phyloP scores from a whole-genome alignment of 1,140 invertebrate species.

The Bombus pascuorum region DNA sequence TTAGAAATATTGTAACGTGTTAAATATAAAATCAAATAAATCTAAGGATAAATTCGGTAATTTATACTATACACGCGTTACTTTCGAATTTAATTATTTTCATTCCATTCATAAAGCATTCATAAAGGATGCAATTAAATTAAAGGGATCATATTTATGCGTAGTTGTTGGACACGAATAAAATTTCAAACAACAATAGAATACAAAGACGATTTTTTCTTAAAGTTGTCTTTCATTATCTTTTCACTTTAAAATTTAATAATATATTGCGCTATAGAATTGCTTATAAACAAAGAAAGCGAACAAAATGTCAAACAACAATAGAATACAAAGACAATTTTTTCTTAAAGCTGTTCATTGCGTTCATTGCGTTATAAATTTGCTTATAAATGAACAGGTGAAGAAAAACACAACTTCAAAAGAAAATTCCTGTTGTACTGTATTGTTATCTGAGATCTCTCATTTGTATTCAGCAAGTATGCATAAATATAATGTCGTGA shows the following conservation, averaged over 20 bases:
- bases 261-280: too few species aligned
- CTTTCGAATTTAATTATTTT: background rate
- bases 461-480: background rate
- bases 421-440: background rate
- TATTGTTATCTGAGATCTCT: background rate
- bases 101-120: background rate
- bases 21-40: background rate
- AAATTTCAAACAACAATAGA: background rate
- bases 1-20: background rate
- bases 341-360: background rate
- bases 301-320: too few species aligned
- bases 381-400: background rate
- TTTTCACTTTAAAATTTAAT: too few species aligned
- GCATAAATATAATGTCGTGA: background rate
- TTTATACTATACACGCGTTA: too few species aligned
- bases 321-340: background rate
- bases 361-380: background rate
- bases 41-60: background rate
- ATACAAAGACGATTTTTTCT: too few species aligned
- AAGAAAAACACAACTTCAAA: background rate
- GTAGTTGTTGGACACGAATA: background rate
- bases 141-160: background rate
- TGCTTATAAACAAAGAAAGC: too few species aligned
- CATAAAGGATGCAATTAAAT: background rate
- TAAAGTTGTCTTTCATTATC: too few species aligned